Conservation (phyloP, 2,113 vertebrate species). For the Verasper variegatus region DNA sequence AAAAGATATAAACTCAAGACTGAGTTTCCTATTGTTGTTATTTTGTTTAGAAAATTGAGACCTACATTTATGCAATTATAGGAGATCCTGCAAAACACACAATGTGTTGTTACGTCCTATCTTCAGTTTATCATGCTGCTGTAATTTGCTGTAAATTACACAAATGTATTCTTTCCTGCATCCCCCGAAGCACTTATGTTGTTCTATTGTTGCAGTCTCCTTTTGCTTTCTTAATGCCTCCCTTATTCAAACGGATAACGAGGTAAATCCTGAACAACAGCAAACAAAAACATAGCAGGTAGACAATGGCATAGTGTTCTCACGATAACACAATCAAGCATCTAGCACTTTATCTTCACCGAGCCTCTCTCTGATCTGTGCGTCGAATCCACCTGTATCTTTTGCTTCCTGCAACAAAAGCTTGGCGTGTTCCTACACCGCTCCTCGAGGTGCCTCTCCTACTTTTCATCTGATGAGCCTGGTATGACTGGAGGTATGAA, state of each 20-base stretch:
- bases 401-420: slow-evolving; percentile 42
- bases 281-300: slow-evolving; percentile 44
- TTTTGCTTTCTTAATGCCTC: slow-evolving; percentile 8
- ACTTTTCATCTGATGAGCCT: slow-evolving; percentile 46
- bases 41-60: not conserved
- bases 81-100: not conserved
- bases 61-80: not conserved
- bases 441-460: slow-evolving; percentile 22
- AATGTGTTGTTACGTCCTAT: not conserved
- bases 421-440: slow-evolving; percentile 46
- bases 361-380: not conserved
- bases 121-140: not conserved
- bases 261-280: slow-evolving; percentile 36
- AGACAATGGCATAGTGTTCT: slow-evolving; percentile 50
- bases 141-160: not conserved
- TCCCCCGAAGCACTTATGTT: slow-evolving; percentile 1
- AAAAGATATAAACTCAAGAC: not conserved
- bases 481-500: slow-evolving; percentile 16
- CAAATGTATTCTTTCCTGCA: slow-evolving; percentile 1
- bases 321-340: slow-evolving; percentile 44
- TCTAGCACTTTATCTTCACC: slow-evolving; percentile 39
- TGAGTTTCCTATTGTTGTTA: not conserved
- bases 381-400: slow-evolving; percentile 49
- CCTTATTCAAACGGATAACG: slow-evolving; percentile 40
- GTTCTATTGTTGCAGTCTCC: slow-evolving; percentile 1